Conservation (phyloP, 2,888 invertebrate genomes). For the Calameuta pallipes region DNA sequence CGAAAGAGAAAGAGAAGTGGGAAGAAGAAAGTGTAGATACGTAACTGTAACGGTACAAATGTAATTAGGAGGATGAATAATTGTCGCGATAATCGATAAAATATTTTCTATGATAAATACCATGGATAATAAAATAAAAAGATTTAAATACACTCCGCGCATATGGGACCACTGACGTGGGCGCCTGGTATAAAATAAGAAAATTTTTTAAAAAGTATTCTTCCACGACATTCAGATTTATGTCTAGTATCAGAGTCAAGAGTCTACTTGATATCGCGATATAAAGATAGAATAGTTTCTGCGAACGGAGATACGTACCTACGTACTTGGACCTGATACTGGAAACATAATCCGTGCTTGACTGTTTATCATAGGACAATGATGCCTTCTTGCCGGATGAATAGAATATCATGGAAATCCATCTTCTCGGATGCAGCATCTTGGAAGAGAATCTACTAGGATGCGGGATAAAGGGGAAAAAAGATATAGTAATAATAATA, state of each 20-base stretch:
- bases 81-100: not conserved
- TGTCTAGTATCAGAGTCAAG: not conserved
- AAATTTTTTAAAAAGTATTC: not conserved
- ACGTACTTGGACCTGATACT: not conserved
- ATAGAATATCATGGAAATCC: not conserved
- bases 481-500: not conserved
- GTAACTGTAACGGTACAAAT: not conserved
- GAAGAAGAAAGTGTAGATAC: too few relatives aligned
- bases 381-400: not conserved
- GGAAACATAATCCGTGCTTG: not conserved
- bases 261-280: not conserved
- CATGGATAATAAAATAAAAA: not conserved
- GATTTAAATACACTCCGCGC: not conserved
- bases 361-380: not conserved
- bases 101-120: not conserved
- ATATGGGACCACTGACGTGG: not conserved
- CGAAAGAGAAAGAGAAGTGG: not conserved
- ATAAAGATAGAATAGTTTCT: not conserved
- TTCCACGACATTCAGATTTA: not conserved
- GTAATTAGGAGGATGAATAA: not conserved
- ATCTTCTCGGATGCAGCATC: slow-evolving; percentile 8
- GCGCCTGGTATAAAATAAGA: not conserved
- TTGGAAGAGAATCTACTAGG: not conserved
- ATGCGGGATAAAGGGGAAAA: not conserved
- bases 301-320: not conserved